These are phyloP conservation scores for Amphibalanus amphitrite DNA, from an alignment of 1,140 invertebrate species.

Conservation along the genomic window DNA sequence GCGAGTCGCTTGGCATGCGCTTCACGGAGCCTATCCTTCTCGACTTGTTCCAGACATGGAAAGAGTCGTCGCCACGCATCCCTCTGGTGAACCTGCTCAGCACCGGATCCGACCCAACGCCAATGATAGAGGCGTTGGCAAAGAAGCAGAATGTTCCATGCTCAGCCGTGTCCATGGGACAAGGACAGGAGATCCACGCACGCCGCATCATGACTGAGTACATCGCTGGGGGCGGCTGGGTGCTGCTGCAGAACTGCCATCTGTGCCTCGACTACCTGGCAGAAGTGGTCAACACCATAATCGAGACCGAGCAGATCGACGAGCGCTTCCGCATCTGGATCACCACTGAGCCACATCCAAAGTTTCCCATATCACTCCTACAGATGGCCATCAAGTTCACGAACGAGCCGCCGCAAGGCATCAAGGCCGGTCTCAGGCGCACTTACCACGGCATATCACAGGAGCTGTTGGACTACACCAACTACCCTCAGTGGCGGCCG, in stretches of 20 bases:
- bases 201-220: constrained; percentile 23
- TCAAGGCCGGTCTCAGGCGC: constrained; percentile 30
- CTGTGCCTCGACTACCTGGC: constrained; percentile 32
- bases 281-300: constrained; percentile 28
- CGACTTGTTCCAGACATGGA: constrained; percentile 29
- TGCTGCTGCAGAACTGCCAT: constrained; percentile 34
- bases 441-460: constrained; percentile 29
- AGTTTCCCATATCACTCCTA: constrained; percentile 43
- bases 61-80: background rate
- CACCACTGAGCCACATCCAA: constrained; percentile 30
- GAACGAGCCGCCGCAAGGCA: constrained; percentile 37
- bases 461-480: constrained; percentile 25
- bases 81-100: background rate
- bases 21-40: constrained; percentile 31
- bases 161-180: constrained; percentile 31
- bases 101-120: background rate
- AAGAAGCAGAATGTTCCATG: constrained; percentile 25
- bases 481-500: constrained; percentile 32
- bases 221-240: constrained; percentile 27
- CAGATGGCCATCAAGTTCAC: constrained; percentile 76
- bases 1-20: constrained; percentile 25
- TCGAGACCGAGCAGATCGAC: constrained; percentile 28
- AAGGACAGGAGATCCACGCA: constrained; percentile 33
- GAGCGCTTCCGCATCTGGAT: constrained; percentile 31
- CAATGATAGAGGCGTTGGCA: constrained; percentile 27